Conservation (phyloP, 1,140 invertebrate genomes). For the Cydia amplana region DNA sequence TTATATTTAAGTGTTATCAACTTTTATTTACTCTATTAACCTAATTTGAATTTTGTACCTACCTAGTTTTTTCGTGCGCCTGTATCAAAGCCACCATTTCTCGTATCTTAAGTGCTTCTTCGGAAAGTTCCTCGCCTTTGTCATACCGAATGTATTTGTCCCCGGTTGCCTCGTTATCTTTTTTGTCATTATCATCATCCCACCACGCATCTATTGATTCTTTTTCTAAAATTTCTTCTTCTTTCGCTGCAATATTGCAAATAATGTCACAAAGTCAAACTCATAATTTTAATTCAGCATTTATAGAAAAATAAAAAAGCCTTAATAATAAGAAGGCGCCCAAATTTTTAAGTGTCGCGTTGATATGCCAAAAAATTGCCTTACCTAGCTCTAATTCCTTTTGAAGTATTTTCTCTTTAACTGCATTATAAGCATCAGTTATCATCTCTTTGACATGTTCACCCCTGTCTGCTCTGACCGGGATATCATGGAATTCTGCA, state of each 20-base stretch:
- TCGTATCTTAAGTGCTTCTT: conserved; percentile 46
- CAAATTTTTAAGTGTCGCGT: too few relatives aligned
- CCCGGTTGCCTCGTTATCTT: conserved; percentile 7
- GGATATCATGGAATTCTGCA: conserved; percentile 47
- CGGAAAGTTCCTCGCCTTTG: conserved; percentile 43
- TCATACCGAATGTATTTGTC: conserved; percentile 22
- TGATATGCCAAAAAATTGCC: neutral
- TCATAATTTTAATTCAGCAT: too few relatives aligned
- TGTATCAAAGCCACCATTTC: conserved; percentile 52
- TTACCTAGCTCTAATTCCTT: conserved; percentile 34
- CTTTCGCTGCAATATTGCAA: neutral
- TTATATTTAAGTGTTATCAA: neutral
- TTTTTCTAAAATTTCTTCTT: conserved; percentile 13
- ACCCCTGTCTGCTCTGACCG: conserved; percentile 38
- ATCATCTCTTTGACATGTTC: conserved; percentile 41
- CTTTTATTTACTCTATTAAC: neutral
- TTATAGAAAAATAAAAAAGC: too few relatives aligned
- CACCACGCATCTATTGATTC: conserved; percentile 40
- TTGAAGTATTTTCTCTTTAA: conserved; percentile 39
- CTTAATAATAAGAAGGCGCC: too few relatives aligned
- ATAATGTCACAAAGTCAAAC: too few relatives aligned
- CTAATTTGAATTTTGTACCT: conserved; percentile 12
- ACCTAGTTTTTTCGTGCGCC: conserved; percentile 63
- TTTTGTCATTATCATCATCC: conserved; percentile 38
- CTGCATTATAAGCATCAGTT: conserved; percentile 43